Base-by-base conservation (phyloP, 2,888 invertebrate genomes). In the Coenonympha glycerion region DNA sequence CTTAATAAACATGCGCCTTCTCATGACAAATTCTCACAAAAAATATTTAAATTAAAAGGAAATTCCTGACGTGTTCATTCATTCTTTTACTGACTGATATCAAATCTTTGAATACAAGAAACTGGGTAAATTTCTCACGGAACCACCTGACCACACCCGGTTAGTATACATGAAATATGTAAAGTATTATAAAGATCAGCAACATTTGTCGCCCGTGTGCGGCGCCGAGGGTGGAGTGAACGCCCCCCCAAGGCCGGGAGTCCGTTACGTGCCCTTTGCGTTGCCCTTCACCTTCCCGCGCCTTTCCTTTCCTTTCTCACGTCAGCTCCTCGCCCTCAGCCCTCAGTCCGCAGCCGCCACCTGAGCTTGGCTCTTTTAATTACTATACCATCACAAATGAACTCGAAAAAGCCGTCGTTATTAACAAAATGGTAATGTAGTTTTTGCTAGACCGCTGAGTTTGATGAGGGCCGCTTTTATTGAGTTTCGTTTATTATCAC, bases 261-360 rank as follows among this genome's bases (percentile, higher is more conserved):
- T 44, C 55, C 57, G 57, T 57, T 57, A 57, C 22, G 39, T 51
- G 55, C 55, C 57, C 55, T 57, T 57, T 54, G 15, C 47, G 11
- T 31, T 39, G 50, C 21, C 53, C 53, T 47, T 51, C 37, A 45
- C 53, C 53, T 51, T 44, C 26, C 21, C 46, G 36, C 22, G 22
- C 44, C 21, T 8, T 9, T 3, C 33, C 15, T 21, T 1, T 3
- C n/a, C n/a, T n/a, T n/a, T n/a, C n/a, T n/a, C n/a, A n/a, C n/a
- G n/a, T n/a, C 21, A 11, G 19, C 42, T 40, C 13, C n/a, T n/a
- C 8, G 6, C 33, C 8, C 1, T 16, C 34, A 1, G n/a, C 9
- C 18, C 34, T 13, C 16, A 19, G 21, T 13, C n/a, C n/a, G 3
- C 3, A 11, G 6, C n/a, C 11, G 6, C 6, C 6, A 1, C 4